Base-by-base conservation (phyloP, 2,113 vertebrate species). In the Chunga burmeisteri region DNA sequence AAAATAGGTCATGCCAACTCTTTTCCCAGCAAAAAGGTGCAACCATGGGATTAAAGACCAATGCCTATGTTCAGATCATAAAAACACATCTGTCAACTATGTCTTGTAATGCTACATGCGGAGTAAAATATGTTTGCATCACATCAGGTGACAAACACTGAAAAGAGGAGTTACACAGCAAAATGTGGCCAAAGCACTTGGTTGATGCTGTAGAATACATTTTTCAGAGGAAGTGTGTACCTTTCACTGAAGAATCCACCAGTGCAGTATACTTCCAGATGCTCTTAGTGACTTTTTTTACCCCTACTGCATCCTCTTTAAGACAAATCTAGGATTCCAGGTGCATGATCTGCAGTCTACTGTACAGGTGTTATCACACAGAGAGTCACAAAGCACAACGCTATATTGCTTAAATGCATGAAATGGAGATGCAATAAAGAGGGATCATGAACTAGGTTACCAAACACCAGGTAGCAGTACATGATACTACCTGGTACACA, bases 1-100 rank as follows among this genome's bases (percentile, higher is more conserved):
- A 95, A 97, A 96, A 95, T 42, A 94, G 84, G 96, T 93, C 92
- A 88, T 8, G 81, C 9, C 74, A 95, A 85, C 11, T 19, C 50
- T 80, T 94, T 46, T 56, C 73, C 47, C 49, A 68, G 66, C 52
- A 93, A 85, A 78, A 85, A 91, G 53, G 49, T 65, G 27, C 65
- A 85, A 75, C 56, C 5, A 4, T 19, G 10, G 66, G 25, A 93
- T 56, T 93, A 61, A 65, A 81, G n/a, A 79, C 66, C 44, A 72
- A 32, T 20, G 47, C 9, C 52, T 67, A 27, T 1, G 15, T 30
- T 67, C 61, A 91, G 70, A 46, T 34, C n/a, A 40, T 34, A 79
- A 26, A 81, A 85, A 96, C 3, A n/a, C 14, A 53, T 11, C 34
- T 77, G 67, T 44, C 55, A 49, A n/a, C 20, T 16, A 8, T 4